Evolutionary conservation across 2,797 vertebrate species (phyloP).

Genomic region (Aratinga solstitialis): DNA sequence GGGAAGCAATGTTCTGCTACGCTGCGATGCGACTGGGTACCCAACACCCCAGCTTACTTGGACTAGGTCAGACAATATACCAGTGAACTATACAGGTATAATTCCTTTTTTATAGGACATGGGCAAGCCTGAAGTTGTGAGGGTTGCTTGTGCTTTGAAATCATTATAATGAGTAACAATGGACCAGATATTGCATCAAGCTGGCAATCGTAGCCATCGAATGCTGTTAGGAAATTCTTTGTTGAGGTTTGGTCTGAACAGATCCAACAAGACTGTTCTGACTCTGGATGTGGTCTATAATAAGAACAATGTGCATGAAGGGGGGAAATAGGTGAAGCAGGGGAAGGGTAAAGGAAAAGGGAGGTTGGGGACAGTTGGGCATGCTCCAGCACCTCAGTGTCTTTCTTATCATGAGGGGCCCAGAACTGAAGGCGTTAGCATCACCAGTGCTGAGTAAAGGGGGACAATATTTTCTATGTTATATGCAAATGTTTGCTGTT

Average conservation of each 20-base stretch:
- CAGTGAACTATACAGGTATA: conserved; percentile 89
- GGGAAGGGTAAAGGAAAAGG: background rate
- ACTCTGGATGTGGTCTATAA: background rate
- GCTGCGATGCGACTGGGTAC: conserved; percentile 89
- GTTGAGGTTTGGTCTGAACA: background rate
- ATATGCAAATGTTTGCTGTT: background rate
- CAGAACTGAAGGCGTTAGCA: background rate
- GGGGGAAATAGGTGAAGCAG: background rate
- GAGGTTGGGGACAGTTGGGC: background rate
- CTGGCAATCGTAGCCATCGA: background rate
- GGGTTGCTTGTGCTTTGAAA: background rate
- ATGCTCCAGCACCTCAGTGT: background rate
- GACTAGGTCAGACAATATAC: conserved; percentile 79
- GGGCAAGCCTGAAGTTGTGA: background rate
- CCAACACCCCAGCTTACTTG: conserved; percentile 91
- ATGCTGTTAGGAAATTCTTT: background rate
- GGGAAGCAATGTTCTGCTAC: conserved; percentile 93
- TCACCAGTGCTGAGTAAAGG: background rate
- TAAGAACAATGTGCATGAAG: background rate
- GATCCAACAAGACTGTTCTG: background rate
- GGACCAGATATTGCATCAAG: background rate
- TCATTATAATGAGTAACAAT: background rate
- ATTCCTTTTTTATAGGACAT: background rate
- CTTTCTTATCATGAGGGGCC: background rate
- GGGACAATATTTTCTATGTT: background rate